Conservation (phyloP, 2,113 vertebrate genomes). For the Notothenia rossii region DNA sequence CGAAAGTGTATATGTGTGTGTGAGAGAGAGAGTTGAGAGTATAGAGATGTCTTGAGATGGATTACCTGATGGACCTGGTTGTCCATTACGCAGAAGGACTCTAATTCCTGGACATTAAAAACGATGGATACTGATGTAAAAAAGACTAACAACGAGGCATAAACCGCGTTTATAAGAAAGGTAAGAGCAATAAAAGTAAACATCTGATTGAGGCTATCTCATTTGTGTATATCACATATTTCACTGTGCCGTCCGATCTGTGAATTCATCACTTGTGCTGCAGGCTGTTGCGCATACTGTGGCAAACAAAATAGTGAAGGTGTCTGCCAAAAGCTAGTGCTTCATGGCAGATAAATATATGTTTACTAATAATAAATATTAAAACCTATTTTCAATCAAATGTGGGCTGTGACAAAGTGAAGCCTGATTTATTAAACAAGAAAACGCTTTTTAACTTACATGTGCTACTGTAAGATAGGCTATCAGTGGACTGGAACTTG, state of each 20-base stretch:
- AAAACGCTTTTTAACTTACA: neutral
- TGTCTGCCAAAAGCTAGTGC: neutral
- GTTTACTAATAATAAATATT: neutral
- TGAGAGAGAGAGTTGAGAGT: neutral
- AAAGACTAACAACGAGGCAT: neutral
- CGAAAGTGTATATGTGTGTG: neutral
- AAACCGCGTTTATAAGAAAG: neutral
- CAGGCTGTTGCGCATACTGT: neutral
- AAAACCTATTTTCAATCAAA: neutral
- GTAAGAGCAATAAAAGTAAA: slow-evolving; percentile 35
- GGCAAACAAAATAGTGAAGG: neutral
- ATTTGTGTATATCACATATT: neutral
- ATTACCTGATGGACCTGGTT: slow-evolving; percentile 46
- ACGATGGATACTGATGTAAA: slow-evolving; percentile 42
- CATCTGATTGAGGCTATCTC: neutral
- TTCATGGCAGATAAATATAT: neutral
- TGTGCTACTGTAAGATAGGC: neutral
- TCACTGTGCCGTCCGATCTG: neutral
- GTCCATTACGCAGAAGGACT: slow-evolving; percentile 41
- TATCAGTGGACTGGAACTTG: slow-evolving; percentile 22
- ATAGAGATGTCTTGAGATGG: slow-evolving; percentile 35
- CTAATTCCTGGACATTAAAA: slow-evolving; percentile 24
- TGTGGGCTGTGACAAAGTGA: neutral
- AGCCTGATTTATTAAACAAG: neutral
- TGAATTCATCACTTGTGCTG: slow-evolving; percentile 11